Evolutionary conservation across 2,888 invertebrate genomes (phyloP).

Genomic region (Tetanocera ferruginea): DNA sequence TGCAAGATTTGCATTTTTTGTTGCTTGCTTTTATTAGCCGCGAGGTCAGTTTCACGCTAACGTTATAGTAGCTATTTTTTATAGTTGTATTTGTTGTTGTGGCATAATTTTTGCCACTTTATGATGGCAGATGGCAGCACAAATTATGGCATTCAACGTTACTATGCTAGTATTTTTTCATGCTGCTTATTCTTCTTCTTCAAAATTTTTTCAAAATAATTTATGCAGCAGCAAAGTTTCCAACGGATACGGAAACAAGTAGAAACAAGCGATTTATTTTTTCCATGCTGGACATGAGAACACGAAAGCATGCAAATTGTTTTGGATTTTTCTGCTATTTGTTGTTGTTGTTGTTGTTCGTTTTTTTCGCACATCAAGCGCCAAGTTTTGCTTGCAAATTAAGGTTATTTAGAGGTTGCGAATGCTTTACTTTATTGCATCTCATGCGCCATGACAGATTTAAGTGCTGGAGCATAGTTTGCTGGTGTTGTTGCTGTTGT

Average conservation of each 20-base stretch:
- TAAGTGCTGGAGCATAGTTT: slow-evolving; percentile 44
- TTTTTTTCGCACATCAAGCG: slow-evolving; percentile 24
- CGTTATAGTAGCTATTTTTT: slow-evolving; percentile 26
- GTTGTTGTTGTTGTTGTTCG: slow-evolving; percentile 20
- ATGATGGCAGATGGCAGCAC: slow-evolving; percentile 29
- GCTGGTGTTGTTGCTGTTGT: slow-evolving; percentile 21
- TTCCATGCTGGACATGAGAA: neutral
- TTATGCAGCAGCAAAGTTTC: slow-evolving; percentile 3
- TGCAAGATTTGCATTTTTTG: slow-evolving; percentile 24
- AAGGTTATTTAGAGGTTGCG: slow-evolving; percentile 53
- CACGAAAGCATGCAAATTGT: neutral
- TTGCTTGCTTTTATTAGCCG: slow-evolving; percentile 25
- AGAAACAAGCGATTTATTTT: neutral
- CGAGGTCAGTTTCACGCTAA: slow-evolving; percentile 38
- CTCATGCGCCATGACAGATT: slow-evolving; percentile 52
- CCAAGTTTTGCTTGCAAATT: slow-evolving; percentile 51
- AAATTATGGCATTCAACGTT: slow-evolving; percentile 30
- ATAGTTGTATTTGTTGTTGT: slow-evolving; percentile 16
- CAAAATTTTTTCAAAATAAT: neutral
- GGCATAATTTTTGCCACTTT: slow-evolving; percentile 38
- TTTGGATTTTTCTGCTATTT: slow-evolving; percentile 14
- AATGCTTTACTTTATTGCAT: slow-evolving; percentile 47
- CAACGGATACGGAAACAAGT: slow-evolving; percentile 30
- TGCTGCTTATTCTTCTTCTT: neutral
- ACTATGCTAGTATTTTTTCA: neutral